Evolutionary conservation across 2,888 invertebrate species (phyloP).

Genomic region (Eumerus sabulonum): DNA sequence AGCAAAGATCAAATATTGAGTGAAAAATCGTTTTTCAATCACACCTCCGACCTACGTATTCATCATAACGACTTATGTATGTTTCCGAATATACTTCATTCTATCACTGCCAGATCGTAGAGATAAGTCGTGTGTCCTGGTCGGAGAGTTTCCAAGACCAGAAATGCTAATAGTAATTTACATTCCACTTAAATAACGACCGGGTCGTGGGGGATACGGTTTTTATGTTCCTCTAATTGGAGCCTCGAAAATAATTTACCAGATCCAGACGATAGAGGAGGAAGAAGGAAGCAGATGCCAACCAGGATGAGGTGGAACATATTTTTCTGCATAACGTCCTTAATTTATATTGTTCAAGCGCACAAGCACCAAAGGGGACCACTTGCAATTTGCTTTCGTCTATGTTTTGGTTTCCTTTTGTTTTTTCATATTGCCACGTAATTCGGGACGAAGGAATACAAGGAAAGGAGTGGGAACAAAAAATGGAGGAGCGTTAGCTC

Average conservation of each 20-base stretch:
- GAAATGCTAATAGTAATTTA: conserved; percentile 17
- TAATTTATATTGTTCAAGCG: conserved; percentile 45
- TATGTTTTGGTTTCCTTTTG: neutral
- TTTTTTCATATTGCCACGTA: neutral
- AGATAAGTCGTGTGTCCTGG: conserved; percentile 40
- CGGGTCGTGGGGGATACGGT: conserved; percentile 9
- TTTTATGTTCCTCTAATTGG: conserved; percentile 38
- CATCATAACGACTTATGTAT: conserved; percentile 57
- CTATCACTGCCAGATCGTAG: neutral
- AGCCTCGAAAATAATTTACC: conserved; percentile 33
- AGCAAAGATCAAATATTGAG: conserved; percentile 9
- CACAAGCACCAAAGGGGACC: conserved; percentile 28
- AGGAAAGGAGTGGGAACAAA: conserved; percentile 28
- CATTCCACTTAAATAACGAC: conserved; percentile 21
- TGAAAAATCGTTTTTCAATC: conserved; percentile 59
- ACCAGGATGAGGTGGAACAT: conserved; percentile 26
- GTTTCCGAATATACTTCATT: neutral
- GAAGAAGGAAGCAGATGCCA: conserved; percentile 4
- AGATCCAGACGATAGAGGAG: conserved; percentile 17
- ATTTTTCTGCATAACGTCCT: conserved; percentile 23
- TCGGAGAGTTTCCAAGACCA: neutral
- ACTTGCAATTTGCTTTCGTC: no score
- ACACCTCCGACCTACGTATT: conserved; percentile 24
- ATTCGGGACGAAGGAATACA: conserved; percentile 9
- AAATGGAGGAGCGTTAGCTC: neutral